These are phyloP conservation scores for Electrophaes corylata DNA, from an alignment of 2,888 invertebrate genomes.

Conservation along the genomic window DNA sequence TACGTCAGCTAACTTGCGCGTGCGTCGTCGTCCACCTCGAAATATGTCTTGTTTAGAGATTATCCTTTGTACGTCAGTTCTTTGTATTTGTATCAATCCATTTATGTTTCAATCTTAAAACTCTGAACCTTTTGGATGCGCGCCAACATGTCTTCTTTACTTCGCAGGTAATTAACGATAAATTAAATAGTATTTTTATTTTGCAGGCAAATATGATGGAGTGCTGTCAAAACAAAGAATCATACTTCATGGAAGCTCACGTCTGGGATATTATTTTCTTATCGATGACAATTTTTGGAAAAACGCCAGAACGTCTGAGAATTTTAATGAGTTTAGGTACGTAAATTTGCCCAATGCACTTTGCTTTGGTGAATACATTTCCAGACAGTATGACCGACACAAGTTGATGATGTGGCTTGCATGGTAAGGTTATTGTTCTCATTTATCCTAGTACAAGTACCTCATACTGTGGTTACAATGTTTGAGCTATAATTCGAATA, in stretches of 20 bases:
- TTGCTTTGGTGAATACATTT: conserved; percentile 13
- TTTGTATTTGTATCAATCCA: conserved; percentile 29
- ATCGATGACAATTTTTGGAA: conserved; percentile 51
- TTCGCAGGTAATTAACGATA: conserved; percentile 10
- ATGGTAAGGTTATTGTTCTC: conserved; percentile 3
- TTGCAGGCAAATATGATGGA: conserved; percentile 11
- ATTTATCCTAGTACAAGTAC: too few relatives aligned
- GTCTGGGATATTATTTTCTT: conserved; percentile 32
- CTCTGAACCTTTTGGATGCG: conserved; percentile 14
- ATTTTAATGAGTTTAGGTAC: conserved; percentile 52
- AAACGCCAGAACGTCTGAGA: conserved; percentile 59
- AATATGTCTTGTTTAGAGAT: conserved; percentile 24
- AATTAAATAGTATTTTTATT: conserved; percentile 13
- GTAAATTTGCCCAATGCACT: conserved; percentile 33
- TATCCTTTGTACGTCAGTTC: conserved; percentile 34
- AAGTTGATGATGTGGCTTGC: not conserved
- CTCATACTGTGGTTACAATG: too few relatives aligned
- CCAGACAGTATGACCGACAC: conserved; percentile 9
- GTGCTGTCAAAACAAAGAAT: conserved; percentile 23
- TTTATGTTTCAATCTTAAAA: conserved; percentile 13
- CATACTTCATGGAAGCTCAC: conserved; percentile 26
- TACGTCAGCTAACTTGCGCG: conserved; percentile 23
- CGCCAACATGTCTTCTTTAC: conserved; percentile 19
- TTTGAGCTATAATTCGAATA: too few relatives aligned
- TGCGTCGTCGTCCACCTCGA: conserved; percentile 21